Evolutionary conservation across 2,113 vertebrate genomes (phyloP).

Genomic region (Rutilus rutilus): DNA sequence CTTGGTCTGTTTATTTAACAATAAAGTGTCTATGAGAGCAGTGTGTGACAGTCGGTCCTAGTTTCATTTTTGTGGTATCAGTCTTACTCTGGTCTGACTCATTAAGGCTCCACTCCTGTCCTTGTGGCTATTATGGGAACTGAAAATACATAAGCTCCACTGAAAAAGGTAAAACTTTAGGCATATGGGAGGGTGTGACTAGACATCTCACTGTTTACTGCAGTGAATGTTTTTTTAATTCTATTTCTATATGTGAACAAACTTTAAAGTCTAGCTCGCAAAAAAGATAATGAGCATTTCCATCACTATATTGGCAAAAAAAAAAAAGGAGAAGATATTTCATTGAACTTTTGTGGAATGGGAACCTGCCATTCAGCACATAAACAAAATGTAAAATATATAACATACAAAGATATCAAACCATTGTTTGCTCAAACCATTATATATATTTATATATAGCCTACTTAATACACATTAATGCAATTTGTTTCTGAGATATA

Average conservation of each 20-base stretch:
- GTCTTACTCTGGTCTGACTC: slow-evolving; percentile 2
- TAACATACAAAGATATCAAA: neutral
- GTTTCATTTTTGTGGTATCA: slow-evolving; percentile 31
- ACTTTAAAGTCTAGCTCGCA: too few relatives aligned
- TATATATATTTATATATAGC: too few relatives aligned
- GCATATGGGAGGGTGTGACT: neutral
- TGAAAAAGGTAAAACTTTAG: neutral
- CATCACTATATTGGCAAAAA: too few relatives aligned
- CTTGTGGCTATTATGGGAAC: slow-evolving; percentile 10
- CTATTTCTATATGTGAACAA: too few relatives aligned
- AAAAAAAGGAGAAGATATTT: too few relatives aligned
- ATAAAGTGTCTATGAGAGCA: neutral
- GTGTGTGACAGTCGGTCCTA: neutral
- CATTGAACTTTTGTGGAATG: neutral
- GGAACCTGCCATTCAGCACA: neutral
- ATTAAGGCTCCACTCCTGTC: neutral
- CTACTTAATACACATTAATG: neutral
- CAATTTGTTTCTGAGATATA: neutral
- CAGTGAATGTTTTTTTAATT: too few relatives aligned
- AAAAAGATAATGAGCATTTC: too few relatives aligned
- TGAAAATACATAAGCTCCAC: neutral
- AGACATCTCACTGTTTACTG: neutral
- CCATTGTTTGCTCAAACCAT: neutral
- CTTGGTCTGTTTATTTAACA: neutral
- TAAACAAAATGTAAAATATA: neutral